These are phyloP conservation scores for Marronus borbonicus DNA, from an alignment of 2,888 invertebrate genomes.

Conservation along the genomic window DNA sequence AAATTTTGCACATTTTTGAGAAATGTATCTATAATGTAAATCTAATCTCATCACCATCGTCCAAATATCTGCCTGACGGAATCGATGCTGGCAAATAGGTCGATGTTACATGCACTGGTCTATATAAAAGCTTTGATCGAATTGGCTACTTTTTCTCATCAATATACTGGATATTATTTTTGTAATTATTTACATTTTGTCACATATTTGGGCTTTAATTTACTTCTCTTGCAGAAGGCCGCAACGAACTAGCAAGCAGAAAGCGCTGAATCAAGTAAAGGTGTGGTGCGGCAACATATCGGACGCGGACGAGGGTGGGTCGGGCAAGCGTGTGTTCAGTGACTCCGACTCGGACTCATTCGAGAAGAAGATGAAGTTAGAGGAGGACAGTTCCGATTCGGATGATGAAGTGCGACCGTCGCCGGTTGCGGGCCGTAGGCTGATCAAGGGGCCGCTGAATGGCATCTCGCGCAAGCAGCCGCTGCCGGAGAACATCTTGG, in stretches of 20 bases:
- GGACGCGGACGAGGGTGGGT: slow-evolving; percentile 70
- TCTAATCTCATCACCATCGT: no score
- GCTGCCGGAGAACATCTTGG: slow-evolving; percentile 67
- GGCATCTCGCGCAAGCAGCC: slow-evolving; percentile 60
- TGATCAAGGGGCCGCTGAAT: slow-evolving; percentile 56
- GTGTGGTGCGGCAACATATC: slow-evolving; percentile 85
- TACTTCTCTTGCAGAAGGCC: slow-evolving; percentile 73
- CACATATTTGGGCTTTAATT: neutral
- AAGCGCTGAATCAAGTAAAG: slow-evolving; percentile 87
- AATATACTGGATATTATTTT: no score
- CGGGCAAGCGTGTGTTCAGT: slow-evolving; percentile 58
- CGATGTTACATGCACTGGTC: neutral
- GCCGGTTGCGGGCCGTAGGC: slow-evolving; percentile 55
- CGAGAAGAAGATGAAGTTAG: slow-evolving; percentile 67
- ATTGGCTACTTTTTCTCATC: no score
- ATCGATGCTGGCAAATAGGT: no score
- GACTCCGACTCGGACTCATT: slow-evolving; percentile 65
- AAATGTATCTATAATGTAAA: no score
- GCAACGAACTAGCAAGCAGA: slow-evolving; percentile 84
- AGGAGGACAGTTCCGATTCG: slow-evolving; percentile 63
- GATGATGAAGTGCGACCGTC: slow-evolving; percentile 57
- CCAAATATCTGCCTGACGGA: no score
- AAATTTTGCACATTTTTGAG: no score
- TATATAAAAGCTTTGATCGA: neutral
- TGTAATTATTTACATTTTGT: no score